Base-by-base conservation (phyloP, 2,888 invertebrate genomes). In the Nomada fucata region DNA sequence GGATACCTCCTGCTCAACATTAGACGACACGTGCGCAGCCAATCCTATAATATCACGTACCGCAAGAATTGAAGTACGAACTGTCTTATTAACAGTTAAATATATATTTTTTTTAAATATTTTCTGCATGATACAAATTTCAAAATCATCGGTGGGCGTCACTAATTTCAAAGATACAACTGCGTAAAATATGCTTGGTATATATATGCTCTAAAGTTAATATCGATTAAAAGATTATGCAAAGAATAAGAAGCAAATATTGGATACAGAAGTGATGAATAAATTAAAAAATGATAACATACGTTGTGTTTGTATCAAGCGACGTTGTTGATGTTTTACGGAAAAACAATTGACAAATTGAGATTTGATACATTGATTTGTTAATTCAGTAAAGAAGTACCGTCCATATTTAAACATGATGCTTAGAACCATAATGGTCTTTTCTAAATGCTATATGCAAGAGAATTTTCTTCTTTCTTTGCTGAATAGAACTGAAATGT, bases 261-360 rank as follows among this genome's bases (percentile, higher is more conserved):
- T 44, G 29, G 11, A 57, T 29, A 50, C 20, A n/a, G 2, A 55
- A 47, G 52, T 53, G n/a, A 42, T 29, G 57, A 57, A 69, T 53
- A 53, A 47, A 59, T 7, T 20, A 26, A 61, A 67, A 67, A 42
- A 61, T 67, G 42, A 70, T 42, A 65, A 83, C 82, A 10, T 74
- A 83, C 83, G 20, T 10, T 15, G 61, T 20, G 65, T 47, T 47
- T 57, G n/a, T 71, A 59, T 15, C 11, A 67, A 70, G 26, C 29
- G 57, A 47, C 20, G 76, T 50, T 20, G 70, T 67, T 70, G 61
- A 70, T 26, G 47, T 67, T 44, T 77, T 65, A 60, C 13, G 4
- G 10, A 68, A 20, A 70, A 77, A 77, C 60, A 73, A 50, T 63
- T 70, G 82, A 73, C n/a, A 44, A 67, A 63, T 59, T 61, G 65